Conservation (phyloP, 1,140 invertebrate species). For the Drosophila eugracilis region DNA sequence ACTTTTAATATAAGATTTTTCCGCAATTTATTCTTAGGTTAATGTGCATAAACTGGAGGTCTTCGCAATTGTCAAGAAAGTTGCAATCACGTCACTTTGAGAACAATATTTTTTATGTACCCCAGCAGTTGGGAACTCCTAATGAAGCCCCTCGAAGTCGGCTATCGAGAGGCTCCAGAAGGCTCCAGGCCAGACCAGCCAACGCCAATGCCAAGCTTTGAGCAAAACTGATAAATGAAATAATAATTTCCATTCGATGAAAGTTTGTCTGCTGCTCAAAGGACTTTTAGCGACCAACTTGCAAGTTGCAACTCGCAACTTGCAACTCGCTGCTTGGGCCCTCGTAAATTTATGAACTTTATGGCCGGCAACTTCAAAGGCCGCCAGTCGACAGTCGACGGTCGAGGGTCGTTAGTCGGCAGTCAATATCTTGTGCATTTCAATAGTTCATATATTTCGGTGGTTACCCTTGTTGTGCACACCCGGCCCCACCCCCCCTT, state of each 20-base stretch:
- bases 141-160: neutral
- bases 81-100: neutral
- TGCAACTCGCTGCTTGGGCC: slow-evolving; percentile 20
- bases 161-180: neutral
- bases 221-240: slow-evolving; percentile 49
- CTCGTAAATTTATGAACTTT: slow-evolving; percentile 60
- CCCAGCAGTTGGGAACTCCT: neutral
- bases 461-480: slow-evolving; percentile 32
- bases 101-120: neutral
- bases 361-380: slow-evolving; percentile 34
- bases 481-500: neutral
- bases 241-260: slow-evolving; percentile 55
- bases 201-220: slow-evolving; percentile 3
- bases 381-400: slow-evolving; percentile 22
- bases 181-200: no score
- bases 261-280: slow-evolving; percentile 41
- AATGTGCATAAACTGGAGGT: neutral
- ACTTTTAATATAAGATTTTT: neutral
- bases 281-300: slow-evolving; percentile 12
- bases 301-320: slow-evolving; percentile 23
- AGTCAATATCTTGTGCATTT: slow-evolving; percentile 72
- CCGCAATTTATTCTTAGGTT: neutral
- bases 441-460: slow-evolving; percentile 67
- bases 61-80: neutral
- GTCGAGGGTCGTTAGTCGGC: slow-evolving; percentile 33